Evolutionary conservation across 2,888 invertebrate genomes (phyloP).

Genomic region (Lasioglossum malachurum): DNA sequence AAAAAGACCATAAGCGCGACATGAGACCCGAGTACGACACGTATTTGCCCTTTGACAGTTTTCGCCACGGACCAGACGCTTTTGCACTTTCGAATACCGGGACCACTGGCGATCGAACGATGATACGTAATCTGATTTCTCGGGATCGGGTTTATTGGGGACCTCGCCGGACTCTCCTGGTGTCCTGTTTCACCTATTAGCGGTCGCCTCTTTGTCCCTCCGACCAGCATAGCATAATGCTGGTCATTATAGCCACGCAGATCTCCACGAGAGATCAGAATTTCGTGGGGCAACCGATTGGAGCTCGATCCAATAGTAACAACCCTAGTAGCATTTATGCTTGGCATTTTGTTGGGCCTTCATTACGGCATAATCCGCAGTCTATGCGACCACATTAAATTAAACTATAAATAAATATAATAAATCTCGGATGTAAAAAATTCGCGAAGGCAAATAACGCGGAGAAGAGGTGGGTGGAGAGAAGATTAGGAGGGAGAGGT

Average conservation of each 20-base stretch:
- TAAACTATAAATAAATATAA: too few species aligned
- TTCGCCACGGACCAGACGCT: not conserved
- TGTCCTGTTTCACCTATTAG: slow-evolving; percentile 65
- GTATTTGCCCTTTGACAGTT: slow-evolving; percentile 51
- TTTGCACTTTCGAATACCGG: slow-evolving; percentile 29
- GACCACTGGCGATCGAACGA: slow-evolving; percentile 40
- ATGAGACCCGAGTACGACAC: slow-evolving; percentile 40
- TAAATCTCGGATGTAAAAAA: too few species aligned
- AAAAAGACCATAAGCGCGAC: not conserved
- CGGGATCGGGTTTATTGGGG: slow-evolving; percentile 45
- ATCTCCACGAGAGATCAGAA: not conserved
- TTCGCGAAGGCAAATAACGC: too few species aligned
- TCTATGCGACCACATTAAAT: too few species aligned
- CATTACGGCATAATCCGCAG: too few species aligned
- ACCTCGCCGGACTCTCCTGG: slow-evolving; percentile 42
- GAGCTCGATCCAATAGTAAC: not conserved
- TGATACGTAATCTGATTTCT: slow-evolving; percentile 58
- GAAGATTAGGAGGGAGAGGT: too few species aligned
- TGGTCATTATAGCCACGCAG: not conserved
- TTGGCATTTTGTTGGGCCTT: too few species aligned
- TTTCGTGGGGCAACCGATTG: not conserved
- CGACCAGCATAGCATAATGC: slow-evolving; percentile 2
- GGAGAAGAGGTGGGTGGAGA: too few species aligned
- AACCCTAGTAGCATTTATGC: too few species aligned
- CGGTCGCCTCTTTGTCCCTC: slow-evolving; percentile 38